Base-by-base conservation (phyloP, 2,113 vertebrate genomes). In the Cyprinus carpio region DNA sequence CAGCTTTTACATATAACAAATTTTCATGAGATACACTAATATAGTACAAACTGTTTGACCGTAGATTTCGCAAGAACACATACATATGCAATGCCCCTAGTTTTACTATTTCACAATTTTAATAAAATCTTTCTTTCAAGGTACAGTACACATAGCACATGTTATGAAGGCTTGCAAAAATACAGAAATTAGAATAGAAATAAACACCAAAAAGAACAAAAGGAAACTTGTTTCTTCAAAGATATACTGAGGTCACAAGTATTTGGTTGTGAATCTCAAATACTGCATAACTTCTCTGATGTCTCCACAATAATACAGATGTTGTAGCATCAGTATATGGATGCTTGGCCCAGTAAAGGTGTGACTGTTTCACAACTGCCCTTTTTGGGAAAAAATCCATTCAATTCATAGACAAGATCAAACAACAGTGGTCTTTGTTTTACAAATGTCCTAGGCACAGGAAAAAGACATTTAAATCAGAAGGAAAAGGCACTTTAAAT, bases 81-180 rank as follows among this genome's bases (percentile, higher is more conserved):
- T 16, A 77, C 4, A 15, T 34, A 23, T 79, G 51, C 0, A 8
- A 27, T 29, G 25, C 43, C 29, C 25, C 18, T 76, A 54, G 43
- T 75, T 82, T 83, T 31, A 60, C 43, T n/a, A 72, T 81, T 43
- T 58, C 69, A 74, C 34, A 76, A 83, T 69, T 87, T 87, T 81
- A 87, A 81, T 87, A 69, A 80, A 85, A 75, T 81, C 49, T 76
- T 87, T 84, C 56, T 75, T 87, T 84, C 51, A 84, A 20, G 46
- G 64, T 74, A 81, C 82, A 84, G 25, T 81, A 54, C 29, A 40
- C n/a, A 18, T 60, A 83, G 31, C 18, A 40, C n/a, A 58, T 56
- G 75, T 78, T 80, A 65, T 16, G 43, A 37, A 82, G 40, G 43
- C 58, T 80, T 49, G 62, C 79, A 81, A 67, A n/a, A 46, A 31